Conservation (phyloP, 2,797 vertebrate genomes). For the Pyrocephalus nanus region DNA sequence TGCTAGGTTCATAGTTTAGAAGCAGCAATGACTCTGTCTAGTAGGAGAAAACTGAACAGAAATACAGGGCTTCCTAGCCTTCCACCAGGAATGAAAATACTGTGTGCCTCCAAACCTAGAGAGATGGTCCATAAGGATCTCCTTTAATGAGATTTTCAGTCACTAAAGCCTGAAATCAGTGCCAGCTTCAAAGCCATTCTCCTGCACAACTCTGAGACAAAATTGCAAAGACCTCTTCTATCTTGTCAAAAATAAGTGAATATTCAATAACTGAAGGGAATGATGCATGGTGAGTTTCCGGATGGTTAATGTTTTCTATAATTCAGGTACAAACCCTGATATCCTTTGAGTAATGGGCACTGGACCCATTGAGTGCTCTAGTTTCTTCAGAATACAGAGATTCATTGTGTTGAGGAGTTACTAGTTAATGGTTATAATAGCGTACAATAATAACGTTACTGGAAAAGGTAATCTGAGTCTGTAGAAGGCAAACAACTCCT, state of each 20-base stretch:
- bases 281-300: neutral
- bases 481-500: neutral
- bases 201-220: neutral
- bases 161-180: neutral
- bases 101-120: neutral
- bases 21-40: neutral
- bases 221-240: neutral
- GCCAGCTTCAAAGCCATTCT: neutral
- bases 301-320: neutral
- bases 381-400: neutral
- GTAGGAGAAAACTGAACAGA: neutral
- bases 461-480: neutral
- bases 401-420: neutral
- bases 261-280: neutral
- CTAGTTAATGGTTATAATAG: slow-evolving; percentile 16
- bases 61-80: neutral
- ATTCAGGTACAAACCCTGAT: neutral
- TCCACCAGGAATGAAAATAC: neutral
- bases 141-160: neutral
- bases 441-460: neutral
- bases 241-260: neutral
- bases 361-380: neutral
- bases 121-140: neutral
- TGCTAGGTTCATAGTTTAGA: neutral
- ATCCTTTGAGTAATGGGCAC: neutral